Conservation (phyloP, 2,888 invertebrate species). For the Heteromurus nitidus region DNA sequence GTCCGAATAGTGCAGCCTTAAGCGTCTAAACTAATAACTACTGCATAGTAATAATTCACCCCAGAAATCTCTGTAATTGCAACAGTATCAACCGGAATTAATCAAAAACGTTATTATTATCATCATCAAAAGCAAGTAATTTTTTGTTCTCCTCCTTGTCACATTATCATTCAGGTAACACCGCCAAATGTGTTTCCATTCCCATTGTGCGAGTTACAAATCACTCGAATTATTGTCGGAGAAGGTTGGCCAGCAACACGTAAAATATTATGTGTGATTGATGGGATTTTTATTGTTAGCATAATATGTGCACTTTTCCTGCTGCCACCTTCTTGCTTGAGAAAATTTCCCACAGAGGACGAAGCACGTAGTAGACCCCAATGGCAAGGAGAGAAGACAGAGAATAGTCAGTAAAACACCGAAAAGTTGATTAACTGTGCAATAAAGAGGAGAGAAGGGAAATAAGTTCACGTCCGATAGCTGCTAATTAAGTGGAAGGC, state of each 20-base stretch:
- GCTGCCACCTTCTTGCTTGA: background rate
- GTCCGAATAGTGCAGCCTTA: too few species aligned
- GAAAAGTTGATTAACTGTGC: background rate
- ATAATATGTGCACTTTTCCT: too few species aligned
- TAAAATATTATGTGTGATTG: background rate
- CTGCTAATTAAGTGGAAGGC: slow-evolving; percentile 10
- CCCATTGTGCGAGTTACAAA: background rate
- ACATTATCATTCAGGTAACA: background rate
- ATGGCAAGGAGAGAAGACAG: background rate
- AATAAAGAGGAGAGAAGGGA: background rate
- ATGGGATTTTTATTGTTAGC: too few species aligned
- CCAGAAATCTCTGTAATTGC: too few species aligned
- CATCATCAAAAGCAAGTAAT: too few species aligned
- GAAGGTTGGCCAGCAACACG: background rate
- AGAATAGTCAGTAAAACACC: background rate
- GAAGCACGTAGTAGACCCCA: background rate
- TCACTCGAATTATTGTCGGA: background rate
- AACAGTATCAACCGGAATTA: too few species aligned
- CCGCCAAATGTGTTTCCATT: background rate
- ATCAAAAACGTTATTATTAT: too few species aligned
- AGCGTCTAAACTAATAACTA: too few species aligned
- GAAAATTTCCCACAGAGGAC: slow-evolving; percentile 29
- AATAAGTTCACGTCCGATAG: background rate
- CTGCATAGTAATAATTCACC: too few species aligned
- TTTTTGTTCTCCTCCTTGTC: background rate